Evolutionary conservation across 1,140 invertebrate species (phyloP), one percentile per base, ranked within the genome.

Genomic region (Proctacanthus coquilletti): DNA sequence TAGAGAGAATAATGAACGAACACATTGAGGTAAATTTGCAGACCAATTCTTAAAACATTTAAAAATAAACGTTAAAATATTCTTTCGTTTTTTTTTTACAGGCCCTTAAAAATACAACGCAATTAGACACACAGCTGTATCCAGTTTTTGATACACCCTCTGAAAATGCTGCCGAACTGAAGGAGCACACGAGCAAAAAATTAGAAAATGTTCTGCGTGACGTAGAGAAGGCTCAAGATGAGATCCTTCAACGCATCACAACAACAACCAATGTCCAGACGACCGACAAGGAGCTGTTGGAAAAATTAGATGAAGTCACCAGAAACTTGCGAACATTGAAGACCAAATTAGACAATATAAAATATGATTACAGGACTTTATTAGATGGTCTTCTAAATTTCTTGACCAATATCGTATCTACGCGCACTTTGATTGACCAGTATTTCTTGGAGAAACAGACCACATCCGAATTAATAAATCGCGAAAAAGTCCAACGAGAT

Each of bases 91-190:
- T 9, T 20, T 42, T 8, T 33, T 48, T 60, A 0, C 57, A 85
- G 81, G 81, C 77, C 18, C 71, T 84, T 43, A 71, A 75, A 46
- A 78, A 72, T 69, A 74, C 78, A 44, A 72, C 74, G n/a, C 75
- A 77, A 58, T 66, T 82, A 46, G 74, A 80, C 48, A 68, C 70
- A 36, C 74, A 80, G 43, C 60, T 86, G 39, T 87, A 84, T 67
- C 83, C 83, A 11, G 67, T 84, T 14, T 72, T 87, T 39, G 76
- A 70, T 29, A 71, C 70, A 20, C 64, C 72, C 38, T 69, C 74
- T 2, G 64, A 65, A 23, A 69, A 70, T 41, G 64, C 73, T 19
- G 62, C 64, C 36, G 67, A 69, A 30, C 60, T 86, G 21, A 66
- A 77, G 46, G 60, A 63, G 31, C 47, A 34, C 34, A 53, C 53